Conservation (phyloP, 2,113 vertebrate species). For the Craseonycteris thonglongyai region DNA sequence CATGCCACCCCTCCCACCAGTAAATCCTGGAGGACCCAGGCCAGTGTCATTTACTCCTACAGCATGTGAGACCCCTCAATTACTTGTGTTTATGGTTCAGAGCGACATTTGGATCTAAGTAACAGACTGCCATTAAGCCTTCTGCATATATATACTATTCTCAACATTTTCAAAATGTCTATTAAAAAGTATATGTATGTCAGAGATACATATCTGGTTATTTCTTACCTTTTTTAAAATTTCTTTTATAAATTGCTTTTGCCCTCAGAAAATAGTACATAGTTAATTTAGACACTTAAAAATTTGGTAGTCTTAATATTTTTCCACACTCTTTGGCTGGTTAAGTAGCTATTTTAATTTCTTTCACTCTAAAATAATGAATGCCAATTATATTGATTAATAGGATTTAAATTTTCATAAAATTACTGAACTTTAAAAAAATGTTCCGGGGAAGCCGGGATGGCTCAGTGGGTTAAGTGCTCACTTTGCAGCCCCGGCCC, state of each 20-base stretch:
- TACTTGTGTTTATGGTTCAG: slow-evolving; percentile 25
- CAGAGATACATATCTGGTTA: not conserved
- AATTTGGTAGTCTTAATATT: slow-evolving; percentile 28
- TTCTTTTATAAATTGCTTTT: not conserved
- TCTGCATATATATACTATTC: not conserved
- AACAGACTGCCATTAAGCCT: not conserved
- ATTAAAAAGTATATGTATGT: not conserved
- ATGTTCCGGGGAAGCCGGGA: too few relatives aligned
- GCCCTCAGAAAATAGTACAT: not conserved
- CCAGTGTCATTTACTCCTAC: slow-evolving; percentile 93
- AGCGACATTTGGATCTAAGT: not conserved
- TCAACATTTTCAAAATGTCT: slow-evolving; percentile 6
- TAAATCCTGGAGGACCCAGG: slow-evolving; percentile 91
- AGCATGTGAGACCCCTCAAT: slow-evolving; percentile 83
- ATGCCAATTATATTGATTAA: not conserved
- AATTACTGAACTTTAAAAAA: not conserved
- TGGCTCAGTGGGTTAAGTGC: too few relatives aligned
- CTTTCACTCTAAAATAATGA: not conserved
- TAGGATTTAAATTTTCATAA: slow-evolving; percentile 18
- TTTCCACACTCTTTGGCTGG: not conserved
- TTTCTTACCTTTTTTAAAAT: too few relatives aligned
- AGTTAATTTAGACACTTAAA: not conserved
- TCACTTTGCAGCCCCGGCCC: too few relatives aligned
- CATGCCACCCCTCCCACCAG: slow-evolving; percentile 95
- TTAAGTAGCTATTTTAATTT: slow-evolving; percentile 19